Evolutionary conservation across 1,140 invertebrate species (phyloP), one percentile per base, ranked within the genome.

Genomic region (Nymphalis io): DNA sequence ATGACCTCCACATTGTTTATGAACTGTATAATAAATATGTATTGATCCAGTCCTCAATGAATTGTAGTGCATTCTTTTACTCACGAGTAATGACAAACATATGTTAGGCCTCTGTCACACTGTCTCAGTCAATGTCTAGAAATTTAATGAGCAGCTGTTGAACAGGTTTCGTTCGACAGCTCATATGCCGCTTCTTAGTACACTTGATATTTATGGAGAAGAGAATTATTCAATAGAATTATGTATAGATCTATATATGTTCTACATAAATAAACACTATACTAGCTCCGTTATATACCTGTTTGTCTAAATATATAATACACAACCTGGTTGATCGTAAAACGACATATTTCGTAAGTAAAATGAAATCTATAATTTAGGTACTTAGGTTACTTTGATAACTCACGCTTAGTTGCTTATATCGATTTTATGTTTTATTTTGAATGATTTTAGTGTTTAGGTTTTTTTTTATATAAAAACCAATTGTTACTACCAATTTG

Each of bases 1-100:
- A 70, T 79, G 76, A 78, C 69, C 63, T 21, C 66, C 71, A 53
- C 60, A 72, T 64, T 78, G 77, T 76, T 80, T 74, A 80, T 72
- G 59, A 73, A 73, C 74, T 73, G 65, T 64, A 57, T 64, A 68
- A 72, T 72, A 48, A 72, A 72, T 71, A 64, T 40, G 67, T 75
- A 82, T 80, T 82, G 72, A 79, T 75, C 60, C 62, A 68, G 64
- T 63, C 59, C 62, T 73, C 60, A 77, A 71, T 76, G 68, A 58
- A 66, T 75, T 73, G 68, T 67, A 60, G 59, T 65, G 59, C 79
- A 76, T 78, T 76, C 77, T 61, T 55, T 21, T 53, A 73, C 73
- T 78, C 71, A 77, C 63, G 62, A 21, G 18, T 23, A 21, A 46
- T 46, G 44, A 46, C 44, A 16, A 46, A 46, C 6, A 46, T 5